Evolutionary conservation across 2,888 invertebrate genomes (phyloP).

Genomic region (Helobdella robusta): DNA sequence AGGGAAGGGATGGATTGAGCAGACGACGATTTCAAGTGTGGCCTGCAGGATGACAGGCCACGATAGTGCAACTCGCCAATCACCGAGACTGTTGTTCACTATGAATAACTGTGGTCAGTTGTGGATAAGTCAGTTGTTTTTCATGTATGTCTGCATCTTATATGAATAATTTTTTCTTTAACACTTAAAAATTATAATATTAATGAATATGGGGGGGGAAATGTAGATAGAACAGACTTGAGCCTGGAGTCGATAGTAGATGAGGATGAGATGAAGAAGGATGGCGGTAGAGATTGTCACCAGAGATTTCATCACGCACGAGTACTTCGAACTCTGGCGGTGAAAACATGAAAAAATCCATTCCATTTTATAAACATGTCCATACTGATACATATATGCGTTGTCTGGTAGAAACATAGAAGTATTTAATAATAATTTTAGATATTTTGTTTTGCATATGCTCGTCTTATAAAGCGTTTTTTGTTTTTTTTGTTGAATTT

Average conservation of each 20-base stretch:
- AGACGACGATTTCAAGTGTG: slow-evolving; percentile 63
- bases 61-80: slow-evolving; percentile 99
- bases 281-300: slow-evolving; percentile 16
- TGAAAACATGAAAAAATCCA: slow-evolving; percentile 8
- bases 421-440: no score
- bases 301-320: slow-evolving; percentile 10
- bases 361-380: no score
- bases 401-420: no score
- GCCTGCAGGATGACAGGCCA: slow-evolving; percentile 74
- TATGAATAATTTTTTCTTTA: no score
- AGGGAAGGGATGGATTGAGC: slow-evolving; percentile 72
- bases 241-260: slow-evolving; percentile 25
- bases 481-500: no score
- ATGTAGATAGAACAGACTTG: slow-evolving; percentile 12
- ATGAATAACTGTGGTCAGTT: slow-evolving; percentile 13
- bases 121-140: no score
- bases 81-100: slow-evolving; percentile 57
- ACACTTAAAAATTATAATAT: no score
- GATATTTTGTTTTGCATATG: no score
- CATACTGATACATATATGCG: no score
- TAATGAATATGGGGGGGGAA: no score
- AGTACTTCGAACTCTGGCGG: slow-evolving; percentile 12
- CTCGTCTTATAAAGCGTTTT: no score
- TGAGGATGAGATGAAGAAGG: slow-evolving; percentile 23
- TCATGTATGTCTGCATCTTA: no score